Base-by-base conservation (phyloP, 2,888 invertebrate genomes). In the Eristalis intricaria region DNA sequence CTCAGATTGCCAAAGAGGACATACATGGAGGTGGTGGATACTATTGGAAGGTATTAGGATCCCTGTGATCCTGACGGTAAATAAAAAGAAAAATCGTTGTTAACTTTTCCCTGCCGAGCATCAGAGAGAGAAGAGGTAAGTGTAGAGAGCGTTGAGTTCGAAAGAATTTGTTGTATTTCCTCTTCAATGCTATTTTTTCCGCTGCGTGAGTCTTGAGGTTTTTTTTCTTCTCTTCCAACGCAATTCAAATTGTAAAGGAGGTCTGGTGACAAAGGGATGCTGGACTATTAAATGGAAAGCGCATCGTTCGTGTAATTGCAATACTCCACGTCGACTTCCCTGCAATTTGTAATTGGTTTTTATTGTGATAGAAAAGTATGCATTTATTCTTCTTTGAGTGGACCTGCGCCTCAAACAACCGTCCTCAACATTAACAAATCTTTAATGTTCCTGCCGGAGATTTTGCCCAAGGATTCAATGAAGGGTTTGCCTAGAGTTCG, bases 61-160 rank as follows among this genome's bases (percentile, higher is more conserved):
- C 26, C 29, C 19, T 58, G 40, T 75, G 19, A 58, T 40, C 40
- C 26, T 66, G 75, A 75, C 58, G 40, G 58, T 40, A 58, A 66
- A 58, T 66, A 66, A 66, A 58, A n/a, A 26, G 26, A 3, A 26
- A 75, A 66, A 8, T 19, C 58, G 26, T 75, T 15, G 66, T 75
- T 66, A 75, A 56, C 4, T 38, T 58, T 40, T 15, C 19, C 29
- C 4, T 56, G 13, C 13, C 7, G 23, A 65, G 19, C 13, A 32
- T 8, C n/a, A 50, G 29, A 8, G 4, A 50, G 43, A 43, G 5
- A 11, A n/a, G 22, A 29, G 29, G 13, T n/a, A 43, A 10, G 11
- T 35, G 7, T 8, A n/a, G 43, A 50, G 15, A 35, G n/a, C n/a
- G 56, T 29, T 64, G 63, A 64, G 23, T 22, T 23, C 19, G 22